These are phyloP conservation scores for Chiloscyllium plagiosum DNA, from an alignment of 2,113 vertebrate genomes.

Conservation along the genomic window DNA sequence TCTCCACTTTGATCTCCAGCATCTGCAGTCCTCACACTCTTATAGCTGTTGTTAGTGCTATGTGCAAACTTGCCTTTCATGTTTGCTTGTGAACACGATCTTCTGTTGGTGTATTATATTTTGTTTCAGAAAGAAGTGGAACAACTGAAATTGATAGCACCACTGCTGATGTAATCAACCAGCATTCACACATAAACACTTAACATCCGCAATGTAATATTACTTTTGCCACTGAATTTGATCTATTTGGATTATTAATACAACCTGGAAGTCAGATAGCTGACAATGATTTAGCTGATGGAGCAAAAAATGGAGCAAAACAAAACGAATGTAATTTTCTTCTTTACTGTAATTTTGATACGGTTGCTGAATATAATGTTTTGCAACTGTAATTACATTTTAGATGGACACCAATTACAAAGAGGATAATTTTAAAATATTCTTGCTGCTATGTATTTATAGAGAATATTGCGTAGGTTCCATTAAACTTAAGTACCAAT, in stretches of 20 bases:
- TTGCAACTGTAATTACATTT: constrained; percentile 17
- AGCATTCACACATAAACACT: not conserved
- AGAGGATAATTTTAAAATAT: not conserved
- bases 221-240: not conserved
- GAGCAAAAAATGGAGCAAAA: not conserved
- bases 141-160: not conserved
- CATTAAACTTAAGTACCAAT: not conserved
- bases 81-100: not conserved
- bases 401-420: not conserved
- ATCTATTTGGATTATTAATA: not conserved
- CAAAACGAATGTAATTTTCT: not conserved
- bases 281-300: not conserved
- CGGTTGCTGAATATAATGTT: not conserved
- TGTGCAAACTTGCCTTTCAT: not conserved
- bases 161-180: not conserved
- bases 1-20: too few relatives aligned
- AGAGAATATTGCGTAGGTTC: not conserved
- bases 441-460: not conserved
- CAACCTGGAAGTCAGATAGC: constrained; percentile 4
- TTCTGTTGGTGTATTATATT: not conserved
- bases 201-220: constrained; percentile 28
- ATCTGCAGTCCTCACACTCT: not conserved
- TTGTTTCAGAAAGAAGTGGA: not conserved
- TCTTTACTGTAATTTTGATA: constrained; percentile 1
- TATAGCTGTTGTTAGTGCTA: not conserved